Percentiles rank a stretch among this genome's conserved stretches.
These are phyloP conservation scores for Hycleus cichorii DNA, from an alignment of 1,140 invertebrate genomes.

Conservation along the genomic window DNA sequence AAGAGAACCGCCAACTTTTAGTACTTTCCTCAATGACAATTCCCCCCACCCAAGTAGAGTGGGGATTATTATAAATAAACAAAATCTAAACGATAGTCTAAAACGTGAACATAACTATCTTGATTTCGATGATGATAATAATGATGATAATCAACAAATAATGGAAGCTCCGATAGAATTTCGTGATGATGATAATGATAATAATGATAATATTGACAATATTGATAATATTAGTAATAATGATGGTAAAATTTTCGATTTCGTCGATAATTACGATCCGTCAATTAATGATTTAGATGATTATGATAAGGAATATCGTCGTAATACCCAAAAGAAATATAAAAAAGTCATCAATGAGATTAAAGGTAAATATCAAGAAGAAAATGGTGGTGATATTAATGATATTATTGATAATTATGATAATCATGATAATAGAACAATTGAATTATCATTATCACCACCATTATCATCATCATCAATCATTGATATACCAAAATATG, in stretches of 20 bases:
- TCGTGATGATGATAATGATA: not conserved
- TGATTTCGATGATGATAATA: not conserved
- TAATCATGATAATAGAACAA: not conserved
- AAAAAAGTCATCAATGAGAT: conserved; percentile 20
- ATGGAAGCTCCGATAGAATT: not conserved
- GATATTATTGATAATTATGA: not conserved
- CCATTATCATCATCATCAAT: not conserved
- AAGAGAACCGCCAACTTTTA: too few relatives aligned
- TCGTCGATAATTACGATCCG: not conserved
- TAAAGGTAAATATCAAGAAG: conserved; percentile 12
- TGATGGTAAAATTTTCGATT: not conserved
- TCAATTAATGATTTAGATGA: not conserved
- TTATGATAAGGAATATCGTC: not conserved
- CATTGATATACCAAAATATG: conserved; percentile 4
- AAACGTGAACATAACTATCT: conserved; percentile 5
- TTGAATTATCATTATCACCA: not conserved
- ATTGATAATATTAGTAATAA: conserved; percentile 3
- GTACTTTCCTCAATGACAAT: too few relatives aligned
- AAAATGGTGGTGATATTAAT: not conserved
- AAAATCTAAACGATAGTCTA: not conserved
- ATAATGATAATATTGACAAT: not conserved
- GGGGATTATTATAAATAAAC: too few relatives aligned
- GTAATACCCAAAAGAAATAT: not conserved
- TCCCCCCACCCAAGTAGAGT: too few relatives aligned
- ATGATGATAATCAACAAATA: not conserved